Base-by-base conservation (phyloP, 2,888 invertebrate genomes). In the Pseudeuparius sepicola region DNA sequence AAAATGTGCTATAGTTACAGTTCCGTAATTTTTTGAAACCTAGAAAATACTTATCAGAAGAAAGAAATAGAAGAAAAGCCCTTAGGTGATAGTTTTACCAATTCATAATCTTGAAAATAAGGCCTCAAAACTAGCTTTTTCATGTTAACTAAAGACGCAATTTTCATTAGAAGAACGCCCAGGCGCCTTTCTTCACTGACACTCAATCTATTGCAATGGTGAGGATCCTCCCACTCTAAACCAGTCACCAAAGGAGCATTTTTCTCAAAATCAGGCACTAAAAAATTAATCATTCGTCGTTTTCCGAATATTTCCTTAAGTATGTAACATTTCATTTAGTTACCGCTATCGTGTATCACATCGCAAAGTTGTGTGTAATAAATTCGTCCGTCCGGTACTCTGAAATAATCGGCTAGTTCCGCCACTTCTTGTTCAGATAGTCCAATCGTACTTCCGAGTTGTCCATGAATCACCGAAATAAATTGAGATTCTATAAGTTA, bases 1-100 rank as follows among this genome's bases (percentile, higher is more conserved):
- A 55, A 86, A 84, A 59, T 85, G 85, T 0, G 78, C 70, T 14
- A 84, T 72, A 0, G 84, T 84, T 12, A 85, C 78, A 2, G 77
- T 73, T 3, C 85, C 86, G 41, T 69, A 70, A 56, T 80, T 80
- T 59, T 79, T 78, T 0, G 82, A 71, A 16, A 84, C 71, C 81
- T 82, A 52, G 13, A 53, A 20, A 20, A 20, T 20, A 20, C n/a
- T 20, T 20, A n/a, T 7, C 20, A 20, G n/a, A 7, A 20, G 6
- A 7, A 6, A 20, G 20, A 20, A 20, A 20, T n/a, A 6, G 6
- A 20, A 20, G 20, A 7, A 20, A 7, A 20, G n/a, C 20, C 6
- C n/a, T 7, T 20, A 20, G n/a, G n/a, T n/a, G n/a, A n/a, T n/a
- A n/a, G n/a, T n/a, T 42, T 51, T 53, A 75, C 78, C 59, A 78